Conservation (phyloP, 2,113 vertebrate species). For the Pachypanchax playfairii region DNA sequence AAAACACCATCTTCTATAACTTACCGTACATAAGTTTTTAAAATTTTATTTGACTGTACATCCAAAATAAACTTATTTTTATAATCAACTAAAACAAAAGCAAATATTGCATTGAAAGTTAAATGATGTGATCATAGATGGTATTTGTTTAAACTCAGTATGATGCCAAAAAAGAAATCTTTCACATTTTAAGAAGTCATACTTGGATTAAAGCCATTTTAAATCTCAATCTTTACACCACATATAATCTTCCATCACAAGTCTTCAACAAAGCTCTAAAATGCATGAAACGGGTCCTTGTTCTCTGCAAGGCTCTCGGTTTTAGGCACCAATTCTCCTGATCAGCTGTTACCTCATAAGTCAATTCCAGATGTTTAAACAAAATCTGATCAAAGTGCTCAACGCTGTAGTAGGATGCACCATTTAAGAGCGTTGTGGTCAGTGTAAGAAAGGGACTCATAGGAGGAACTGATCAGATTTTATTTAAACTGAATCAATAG, state of each 20-base stretch:
- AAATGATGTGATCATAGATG: slow-evolving; percentile 50
- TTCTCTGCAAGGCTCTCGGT: slow-evolving; percentile 59
- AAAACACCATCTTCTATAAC: slow-evolving; percentile 35
- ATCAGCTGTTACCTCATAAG: slow-evolving; percentile 33
- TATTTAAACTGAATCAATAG: neutral
- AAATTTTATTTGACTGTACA: slow-evolving; percentile 75
- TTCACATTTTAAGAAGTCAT: slow-evolving; percentile 32
- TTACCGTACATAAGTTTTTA: slow-evolving; percentile 59
- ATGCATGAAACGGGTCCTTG: slow-evolving; percentile 31
- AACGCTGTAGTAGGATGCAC: slow-evolving; percentile 5
- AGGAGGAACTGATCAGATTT: neutral
- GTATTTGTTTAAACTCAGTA: slow-evolving; percentile 51
- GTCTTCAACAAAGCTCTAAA: slow-evolving; percentile 9
- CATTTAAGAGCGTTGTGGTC: slow-evolving; percentile 5
- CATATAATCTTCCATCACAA: slow-evolving; percentile 16
- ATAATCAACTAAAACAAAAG: slow-evolving; percentile 63
- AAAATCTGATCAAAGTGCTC: too few species aligned
- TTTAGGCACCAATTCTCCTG: slow-evolving; percentile 61
- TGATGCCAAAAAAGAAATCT: slow-evolving; percentile 50
- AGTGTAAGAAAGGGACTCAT: neutral
- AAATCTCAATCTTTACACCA: slow-evolving; percentile 29
- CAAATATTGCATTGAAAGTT: slow-evolving; percentile 64
- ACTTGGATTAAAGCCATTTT: slow-evolving; percentile 40
- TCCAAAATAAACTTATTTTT: slow-evolving; percentile 54
- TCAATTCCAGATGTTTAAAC: slow-evolving; percentile 34